Base-by-base conservation (phyloP, 92 coral and sea anemone species). In the Porites divaricata region DNA sequence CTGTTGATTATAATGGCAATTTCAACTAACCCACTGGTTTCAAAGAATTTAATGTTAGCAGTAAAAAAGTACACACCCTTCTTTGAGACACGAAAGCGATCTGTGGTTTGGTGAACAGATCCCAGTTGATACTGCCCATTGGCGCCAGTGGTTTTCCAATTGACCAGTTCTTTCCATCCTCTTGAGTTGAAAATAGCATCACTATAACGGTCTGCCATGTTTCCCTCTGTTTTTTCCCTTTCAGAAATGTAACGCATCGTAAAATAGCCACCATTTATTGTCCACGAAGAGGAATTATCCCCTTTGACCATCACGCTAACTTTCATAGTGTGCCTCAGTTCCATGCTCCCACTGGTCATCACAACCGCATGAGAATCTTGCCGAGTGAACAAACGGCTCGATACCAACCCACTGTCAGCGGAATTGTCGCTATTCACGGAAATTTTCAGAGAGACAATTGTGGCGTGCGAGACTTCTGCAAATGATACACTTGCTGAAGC, bases 71-170 rank as follows among this genome's bases (percentile, higher is more conserved):
- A 89, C 62, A 86, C 17, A 11, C 93, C 93, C 16, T 78, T 70
- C n/a, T 57, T 72, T 50, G 84, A 22, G 17, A 86, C 80, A 63
- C 62, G 73, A 76, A 89, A 89, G 71, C 93, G 87, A 65, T 85
- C 93, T 2, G 86, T 85, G 51, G 90, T 90, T 68, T 81, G 90
- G n/a, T 85, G 93, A 73, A 90, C 76, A 1, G 90, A 90, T 24
- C 93, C 93, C 21, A 86, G 90, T 66, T 90, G 90, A 67, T 86
- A 90, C 79, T 90, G 93, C 17, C 93, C 93, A 7, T 71, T 75
- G 6, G 11, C 15, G 9, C 93, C 93, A 49, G 90, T 70, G 58
- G 90, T 85, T 74, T 74, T 75, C 93, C 93, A 90, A 50, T 77
- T 90, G 78, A 90, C 87, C 10, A 90, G 80, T 58, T 90, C 93